Evolutionary conservation across 2,888 invertebrate species (phyloP).

Genomic region (Tortricodes alternella): DNA sequence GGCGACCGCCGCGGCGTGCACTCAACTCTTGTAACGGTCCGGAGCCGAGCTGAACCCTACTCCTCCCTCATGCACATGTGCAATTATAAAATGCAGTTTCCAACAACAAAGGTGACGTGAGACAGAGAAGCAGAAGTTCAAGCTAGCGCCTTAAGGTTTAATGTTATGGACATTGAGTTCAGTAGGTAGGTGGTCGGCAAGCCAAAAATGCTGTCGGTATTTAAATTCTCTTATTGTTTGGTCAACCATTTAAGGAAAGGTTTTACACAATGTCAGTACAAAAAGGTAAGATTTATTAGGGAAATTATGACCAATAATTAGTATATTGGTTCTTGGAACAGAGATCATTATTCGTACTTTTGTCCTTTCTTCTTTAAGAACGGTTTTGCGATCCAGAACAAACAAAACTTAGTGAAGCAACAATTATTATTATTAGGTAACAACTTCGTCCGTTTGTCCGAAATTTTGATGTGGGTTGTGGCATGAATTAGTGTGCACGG

Average conservation of each 20-base stretch:
- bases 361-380: slow-evolving; percentile 4
- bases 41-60: slow-evolving; percentile 39
- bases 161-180: too few relatives aligned
- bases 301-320: slow-evolving; percentile 47
- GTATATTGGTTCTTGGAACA: slow-evolving; percentile 38
- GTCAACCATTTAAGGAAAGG: slow-evolving; percentile 8
- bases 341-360: slow-evolving; percentile 24
- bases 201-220: not conserved
- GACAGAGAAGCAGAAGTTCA: too few relatives aligned
- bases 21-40: slow-evolving; percentile 78
- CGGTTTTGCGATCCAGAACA: slow-evolving; percentile 10
- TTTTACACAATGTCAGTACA: not conserved
- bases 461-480: slow-evolving; percentile 40
- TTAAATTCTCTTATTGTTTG: not conserved
- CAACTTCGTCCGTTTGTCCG: not conserved
- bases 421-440: not conserved
- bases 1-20: slow-evolving; percentile 78
- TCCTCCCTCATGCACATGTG: too few relatives aligned
- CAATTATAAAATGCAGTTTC: too few relatives aligned
- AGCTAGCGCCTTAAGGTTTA: too few relatives aligned
- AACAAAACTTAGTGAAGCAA: not conserved
- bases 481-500: slow-evolving; percentile 40
- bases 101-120: too few relatives aligned
- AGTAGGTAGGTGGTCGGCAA: not conserved
- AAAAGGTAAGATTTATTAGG: slow-evolving; percentile 42